Evolutionary conservation across 2,113 vertebrate genomes (phyloP), one percentile per base, ranked within the genome.

Genomic region (Cottus gobio): DNA sequence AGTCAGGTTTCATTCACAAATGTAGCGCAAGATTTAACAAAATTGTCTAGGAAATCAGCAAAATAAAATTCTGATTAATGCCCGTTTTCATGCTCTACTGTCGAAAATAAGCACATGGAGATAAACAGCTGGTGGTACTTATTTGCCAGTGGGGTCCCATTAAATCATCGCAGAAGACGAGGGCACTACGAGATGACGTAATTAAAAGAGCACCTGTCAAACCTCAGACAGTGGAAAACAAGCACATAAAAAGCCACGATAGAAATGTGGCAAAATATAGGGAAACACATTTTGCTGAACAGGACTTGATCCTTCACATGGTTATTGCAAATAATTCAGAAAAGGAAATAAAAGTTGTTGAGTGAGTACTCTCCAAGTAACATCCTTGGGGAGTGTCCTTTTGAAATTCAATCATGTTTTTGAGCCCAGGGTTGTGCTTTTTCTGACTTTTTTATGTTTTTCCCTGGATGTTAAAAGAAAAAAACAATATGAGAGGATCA

Each of bases 401-500:
- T 60, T 16, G 54, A 77, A 72, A 66, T 39, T 36, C 63, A 70
- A 30, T 77, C 68, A 65, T 67, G 58, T 57, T 76, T 74, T 60
- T 60, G 26, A 39, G 3, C n/a, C 74, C 39, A 37, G 46, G 13
- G 57, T 34, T 37, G 10, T 24, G 15, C 36, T 46, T 75, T 66
- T 42, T 26, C 67, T 54, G 24, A 44, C 28, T 56, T 82, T 15
- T 46, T 52, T 44, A 44, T 44, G 2, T 44, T 16, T 13, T 57
- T 57, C 12, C 12, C 46, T 26, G 20, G 7, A 1, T 22, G 16
- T 50, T 34, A 44, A 42, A 83, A 68, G 24, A 46, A 65, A 1
- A 58, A 18, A 50, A 22, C 7, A 15, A 37, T 8, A 64, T 2
- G 7, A 31, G 13, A 42, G 52, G 24, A 37, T n/a, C 28, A 7